Evolutionary conservation across 1,140 invertebrate species (phyloP), one percentile per base, ranked within the genome.

Genomic region (Drosophila teissieri): DNA sequence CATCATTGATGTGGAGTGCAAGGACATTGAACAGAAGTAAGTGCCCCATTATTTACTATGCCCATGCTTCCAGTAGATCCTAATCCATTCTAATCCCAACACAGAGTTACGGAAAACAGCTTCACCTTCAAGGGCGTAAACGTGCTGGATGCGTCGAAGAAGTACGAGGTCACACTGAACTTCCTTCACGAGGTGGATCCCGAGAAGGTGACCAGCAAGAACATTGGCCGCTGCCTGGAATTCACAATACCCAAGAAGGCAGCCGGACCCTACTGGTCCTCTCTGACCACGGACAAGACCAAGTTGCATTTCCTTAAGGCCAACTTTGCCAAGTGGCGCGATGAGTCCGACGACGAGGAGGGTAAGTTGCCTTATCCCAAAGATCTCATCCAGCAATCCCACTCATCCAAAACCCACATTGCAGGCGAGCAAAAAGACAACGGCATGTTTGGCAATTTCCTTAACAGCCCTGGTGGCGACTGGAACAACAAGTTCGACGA

Each of bases 271-370:
- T 99, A 95, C 91, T 99, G 98, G 98, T 96, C 97, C 58, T 93
- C 95, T 55, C 94, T 99, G 52, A 96, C 97, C 27, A 97, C 97
- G 93, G 97, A 97, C 76, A 96, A 96, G 78, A 95, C 95, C 91
- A 99, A 98, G 93, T 95, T 96, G 78, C 98, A 99, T 92, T 99
- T 98, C 98, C 94, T 99, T 56, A 99, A 98, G 93, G 96, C 98
- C 74, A 98, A 99, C 92, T 99, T 99, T 92, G 96, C 97, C 81
- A 98, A 98, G 93, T 99, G 98, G 98, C 96, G 96, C 92, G 98
- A 99, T 94, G 98, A 99, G 88, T 96, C 97, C 61, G 95, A 94
- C 61, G 96, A 96, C 24, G 91, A 92, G 52, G 89, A 92, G 48
- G 91, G 91, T 90, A 22, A 73, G 63, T 31, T 49, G 10, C 2